phyloP scores from a whole-genome alignment of 2,113 vertebrate species.

The Natator depressus region DNA sequence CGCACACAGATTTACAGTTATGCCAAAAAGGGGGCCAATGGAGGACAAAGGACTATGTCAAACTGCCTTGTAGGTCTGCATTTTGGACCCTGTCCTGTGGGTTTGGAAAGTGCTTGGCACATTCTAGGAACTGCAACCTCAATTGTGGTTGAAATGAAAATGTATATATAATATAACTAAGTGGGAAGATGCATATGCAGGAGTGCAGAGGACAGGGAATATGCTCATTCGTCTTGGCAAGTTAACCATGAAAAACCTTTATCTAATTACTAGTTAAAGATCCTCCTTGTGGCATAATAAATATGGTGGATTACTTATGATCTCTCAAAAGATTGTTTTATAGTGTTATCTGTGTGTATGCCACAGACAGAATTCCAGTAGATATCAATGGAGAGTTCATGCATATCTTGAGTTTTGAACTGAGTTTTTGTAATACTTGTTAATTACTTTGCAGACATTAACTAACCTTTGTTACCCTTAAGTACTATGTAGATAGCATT shows the following conservation, averaged over 20 bases:
- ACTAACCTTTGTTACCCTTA: neutral
- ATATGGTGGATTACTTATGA: neutral
- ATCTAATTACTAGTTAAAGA: neutral
- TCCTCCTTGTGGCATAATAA: neutral
- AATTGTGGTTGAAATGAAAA: neutral
- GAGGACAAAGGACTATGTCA: neutral
- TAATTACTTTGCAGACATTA: no score
- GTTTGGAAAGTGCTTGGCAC: neutral
- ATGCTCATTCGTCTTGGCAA: neutral
- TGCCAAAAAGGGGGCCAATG: neutral
- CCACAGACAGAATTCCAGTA: neutral
- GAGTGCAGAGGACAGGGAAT: neutral
- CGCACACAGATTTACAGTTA: neutral
- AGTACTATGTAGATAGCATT: neutral
- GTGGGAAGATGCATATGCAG: neutral
- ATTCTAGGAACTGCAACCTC: neutral
- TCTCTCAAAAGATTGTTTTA: neutral
- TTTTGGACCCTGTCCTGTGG: neutral
- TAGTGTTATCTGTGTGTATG: neutral
- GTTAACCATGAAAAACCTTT: neutral
- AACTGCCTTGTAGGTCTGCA: neutral
- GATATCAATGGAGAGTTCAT: accelerated
- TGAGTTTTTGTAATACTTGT: neutral
- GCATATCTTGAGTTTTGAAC: neutral
- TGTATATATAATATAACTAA: neutral